A percentile compares a stretch with the other conserved stretches of the same genome.
phyloP scores from a whole-genome alignment of 2,797 vertebrate genomes.

The Pteronotus mesoamericanus region DNA sequence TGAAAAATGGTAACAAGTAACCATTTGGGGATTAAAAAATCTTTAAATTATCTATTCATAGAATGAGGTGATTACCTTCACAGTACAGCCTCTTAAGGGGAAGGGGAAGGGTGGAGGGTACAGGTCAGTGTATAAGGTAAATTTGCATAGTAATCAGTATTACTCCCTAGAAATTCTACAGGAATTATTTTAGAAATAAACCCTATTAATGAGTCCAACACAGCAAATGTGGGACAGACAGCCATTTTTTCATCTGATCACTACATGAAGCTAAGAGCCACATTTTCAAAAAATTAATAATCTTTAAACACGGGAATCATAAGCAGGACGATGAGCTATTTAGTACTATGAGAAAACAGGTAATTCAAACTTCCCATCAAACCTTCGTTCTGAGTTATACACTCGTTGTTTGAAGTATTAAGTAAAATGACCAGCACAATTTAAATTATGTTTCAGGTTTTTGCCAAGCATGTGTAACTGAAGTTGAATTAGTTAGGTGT shows the following conservation, averaged over 20 bases:
- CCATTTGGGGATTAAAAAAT: neutral
- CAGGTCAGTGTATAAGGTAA: neutral
- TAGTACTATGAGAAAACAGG: neutral
- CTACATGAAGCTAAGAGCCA: neutral
- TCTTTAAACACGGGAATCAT: neutral
- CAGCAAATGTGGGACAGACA: neutral
- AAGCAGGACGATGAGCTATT: neutral
- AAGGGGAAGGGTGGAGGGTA: neutral
- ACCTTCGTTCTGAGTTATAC: neutral
- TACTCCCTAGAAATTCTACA: neutral
- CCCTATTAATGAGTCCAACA: neutral
- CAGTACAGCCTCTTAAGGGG: neutral
- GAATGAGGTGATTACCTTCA: neutral
- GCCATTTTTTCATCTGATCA: neutral
- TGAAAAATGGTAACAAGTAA: neutral
- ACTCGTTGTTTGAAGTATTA: neutral
- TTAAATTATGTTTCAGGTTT: neutral
- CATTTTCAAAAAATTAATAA: neutral
- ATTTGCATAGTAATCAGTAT: neutral
- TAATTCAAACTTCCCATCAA: neutral
- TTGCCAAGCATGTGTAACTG: neutral
- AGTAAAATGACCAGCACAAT: neutral
- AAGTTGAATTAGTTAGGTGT: neutral
- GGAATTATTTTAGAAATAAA: neutral
- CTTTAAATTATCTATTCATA: neutral